phyloP scores from a whole-genome alignment of 1,140 invertebrate genomes.

The Pteromalus puparum region DNA sequence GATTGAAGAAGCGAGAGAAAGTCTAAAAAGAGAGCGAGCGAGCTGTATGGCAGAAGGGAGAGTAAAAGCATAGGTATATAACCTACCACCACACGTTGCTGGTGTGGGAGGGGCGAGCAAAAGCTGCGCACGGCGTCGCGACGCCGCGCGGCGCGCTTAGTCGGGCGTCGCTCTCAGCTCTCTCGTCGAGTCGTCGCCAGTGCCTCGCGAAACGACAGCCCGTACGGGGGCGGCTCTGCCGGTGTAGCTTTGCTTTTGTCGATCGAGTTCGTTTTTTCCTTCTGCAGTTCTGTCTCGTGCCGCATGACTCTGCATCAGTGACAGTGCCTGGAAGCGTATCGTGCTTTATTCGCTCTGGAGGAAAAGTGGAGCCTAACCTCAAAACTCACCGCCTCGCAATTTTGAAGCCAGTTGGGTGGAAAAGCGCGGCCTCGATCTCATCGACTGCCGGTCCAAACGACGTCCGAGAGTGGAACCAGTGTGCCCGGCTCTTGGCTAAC shows the following conservation, averaged over 20 bases:
- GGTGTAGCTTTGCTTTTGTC: not conserved
- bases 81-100: no score
- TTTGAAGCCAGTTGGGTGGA: not conserved
- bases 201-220: constrained; percentile 41
- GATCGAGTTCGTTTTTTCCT: not conserved
- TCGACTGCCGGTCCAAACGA: not conserved
- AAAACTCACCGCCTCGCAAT: not conserved
- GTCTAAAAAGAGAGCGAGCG: constrained; percentile 14
- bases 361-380: constrained; percentile 5
- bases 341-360: not conserved
- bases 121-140: constrained; percentile 50
- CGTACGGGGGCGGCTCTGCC: constrained; percentile 10
- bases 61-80: not conserved
- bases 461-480: constrained; percentile 8
- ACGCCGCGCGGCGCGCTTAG: constrained; percentile 44
- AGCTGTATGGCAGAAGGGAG: not conserved
- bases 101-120: constrained; percentile 13
- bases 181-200: not conserved
- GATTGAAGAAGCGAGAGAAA: not conserved
- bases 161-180: constrained; percentile 44
- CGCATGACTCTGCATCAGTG: no score
- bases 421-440: not conserved
- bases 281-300: not conserved
- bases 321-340: no score
- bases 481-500: not conserved